Evolutionary conservation across 2,888 invertebrate genomes (phyloP), one percentile per base, ranked within the genome.

Genomic region (Cryptosula pallasiana): DNA sequence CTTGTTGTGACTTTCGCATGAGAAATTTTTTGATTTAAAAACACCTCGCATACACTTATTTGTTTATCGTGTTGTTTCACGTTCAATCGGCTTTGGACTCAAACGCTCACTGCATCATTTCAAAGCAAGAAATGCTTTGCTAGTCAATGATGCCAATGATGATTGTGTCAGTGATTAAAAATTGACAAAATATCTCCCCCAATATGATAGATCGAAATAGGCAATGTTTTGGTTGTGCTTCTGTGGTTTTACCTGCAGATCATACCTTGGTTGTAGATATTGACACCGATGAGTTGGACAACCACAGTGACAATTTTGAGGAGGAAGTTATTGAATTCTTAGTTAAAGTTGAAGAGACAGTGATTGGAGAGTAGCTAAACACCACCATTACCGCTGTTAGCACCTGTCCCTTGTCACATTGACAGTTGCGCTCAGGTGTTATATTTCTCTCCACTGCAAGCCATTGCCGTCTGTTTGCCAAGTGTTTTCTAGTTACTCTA

Each of bases 251-350:
- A 45, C 45, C 45, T 45, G 20, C 45, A 20, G 9, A 45, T 13
- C 20, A 45, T 45, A 13, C 45, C 57, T 72, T 36, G 32, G 71
- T 74, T 75, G 5, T 75, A 95, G 95, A 93, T 85, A 89, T 94
- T 79, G 95, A 96, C 84, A 95, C 96, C n/a, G 95, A 96, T 86
- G 92, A 91, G 83, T 86, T 94, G 78, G 92, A 93, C 84, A 91
- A 91, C 71, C 93, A 94, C 82, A 88, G 89, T 71, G 89, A 89
- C 79, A 94, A 94, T 85, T 90, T 94, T 80, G 94, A 95, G 84
- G 96, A 96, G 84, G 96, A 97, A 88, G 89, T 92, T 82, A 91
- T 97, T 81, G 96, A 97, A 91, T 95, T 96, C 91, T 93, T 97
- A 88, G 90, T 96, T 84, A 95, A 95, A 89, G 82, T 83, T 72